Conservation (phyloP, 1,140 invertebrate species). For the Teleogryllus occipitalis region DNA sequence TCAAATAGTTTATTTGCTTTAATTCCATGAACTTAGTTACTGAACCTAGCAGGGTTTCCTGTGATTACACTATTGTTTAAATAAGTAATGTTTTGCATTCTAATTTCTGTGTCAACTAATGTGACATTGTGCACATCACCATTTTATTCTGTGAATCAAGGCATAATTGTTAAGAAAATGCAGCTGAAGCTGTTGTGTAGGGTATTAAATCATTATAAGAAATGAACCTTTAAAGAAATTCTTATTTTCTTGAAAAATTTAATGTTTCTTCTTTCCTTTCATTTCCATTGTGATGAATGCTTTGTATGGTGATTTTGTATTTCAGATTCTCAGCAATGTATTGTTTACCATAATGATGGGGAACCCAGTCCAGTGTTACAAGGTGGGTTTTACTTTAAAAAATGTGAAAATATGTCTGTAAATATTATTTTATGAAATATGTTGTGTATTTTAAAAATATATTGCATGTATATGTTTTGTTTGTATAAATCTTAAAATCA, state of each 20-base stretch:
- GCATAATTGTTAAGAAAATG: too few relatives aligned
- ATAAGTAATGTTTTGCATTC: too few relatives aligned
- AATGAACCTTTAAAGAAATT: too few relatives aligned
- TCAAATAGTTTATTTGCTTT: not conserved
- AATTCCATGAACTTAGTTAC: not conserved
- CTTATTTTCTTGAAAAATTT: too few relatives aligned
- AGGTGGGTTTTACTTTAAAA: constrained; percentile 32
- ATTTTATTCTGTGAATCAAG: too few relatives aligned
- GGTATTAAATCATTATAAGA: too few relatives aligned
- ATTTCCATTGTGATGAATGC: not conserved
- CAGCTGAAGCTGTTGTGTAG: too few relatives aligned
- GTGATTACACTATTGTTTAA: not conserved
- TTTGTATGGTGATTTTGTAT: constrained; percentile 13
- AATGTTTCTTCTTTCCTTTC: too few relatives aligned
- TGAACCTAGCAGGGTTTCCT: not conserved
- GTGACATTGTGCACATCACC: too few relatives aligned
- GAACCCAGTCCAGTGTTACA: constrained; percentile 55
- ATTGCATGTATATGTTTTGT: constrained; percentile 21
- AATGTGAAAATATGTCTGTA: not conserved
- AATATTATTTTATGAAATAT: not conserved
- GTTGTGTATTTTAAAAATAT: constrained; percentile 11
- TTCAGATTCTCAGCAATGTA: constrained; percentile 29
- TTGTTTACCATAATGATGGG: constrained; percentile 61
- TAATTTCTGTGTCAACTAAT: too few relatives aligned
- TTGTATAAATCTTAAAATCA: constrained; percentile 26